Evolutionary conservation across 2,888 invertebrate species (phyloP).

Genomic region (Liodrosophila aerea): DNA sequence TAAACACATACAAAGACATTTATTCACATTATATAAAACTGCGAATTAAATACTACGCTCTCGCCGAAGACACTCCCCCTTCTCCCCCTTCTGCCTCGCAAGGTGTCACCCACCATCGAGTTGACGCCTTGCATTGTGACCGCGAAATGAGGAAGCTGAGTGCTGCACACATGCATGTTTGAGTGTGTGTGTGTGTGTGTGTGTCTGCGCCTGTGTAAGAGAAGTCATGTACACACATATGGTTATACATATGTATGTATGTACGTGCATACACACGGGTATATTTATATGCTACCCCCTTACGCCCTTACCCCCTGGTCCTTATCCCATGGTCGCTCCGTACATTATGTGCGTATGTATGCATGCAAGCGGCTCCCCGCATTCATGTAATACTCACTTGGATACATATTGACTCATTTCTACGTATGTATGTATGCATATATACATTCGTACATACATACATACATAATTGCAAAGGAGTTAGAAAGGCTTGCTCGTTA

Average conservation of each 20-base stretch:
- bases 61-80: neutral
- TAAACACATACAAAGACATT: too few species aligned
- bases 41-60: too few species aligned
- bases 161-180: slow-evolving; percentile 1
- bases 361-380: too few species aligned
- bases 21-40: too few species aligned
- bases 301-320: too few species aligned
- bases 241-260: neutral
- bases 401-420: slow-evolving; percentile 1
- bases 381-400: too few species aligned
- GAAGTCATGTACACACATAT: neutral
- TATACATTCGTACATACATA: slow-evolving; percentile 20
- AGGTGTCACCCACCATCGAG: slow-evolving; percentile 4
- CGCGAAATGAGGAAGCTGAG: slow-evolving; percentile 51
- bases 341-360: too few species aligned
- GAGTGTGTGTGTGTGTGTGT: neutral
- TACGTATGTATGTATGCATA: slow-evolving; percentile 1
- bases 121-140: slow-evolving; percentile 7
- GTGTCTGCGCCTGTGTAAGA: neutral
- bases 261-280: slow-evolving; percentile 4
- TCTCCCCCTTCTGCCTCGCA: neutral
- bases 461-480: slow-evolving; percentile 65
- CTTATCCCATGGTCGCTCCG: too few species aligned
- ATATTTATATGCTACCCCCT: too few species aligned
- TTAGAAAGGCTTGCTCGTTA: slow-evolving; percentile 67